Evolutionary conservation across 2,888 invertebrate genomes (phyloP).

Genomic region (Leptinotarsa tumamoca): DNA sequence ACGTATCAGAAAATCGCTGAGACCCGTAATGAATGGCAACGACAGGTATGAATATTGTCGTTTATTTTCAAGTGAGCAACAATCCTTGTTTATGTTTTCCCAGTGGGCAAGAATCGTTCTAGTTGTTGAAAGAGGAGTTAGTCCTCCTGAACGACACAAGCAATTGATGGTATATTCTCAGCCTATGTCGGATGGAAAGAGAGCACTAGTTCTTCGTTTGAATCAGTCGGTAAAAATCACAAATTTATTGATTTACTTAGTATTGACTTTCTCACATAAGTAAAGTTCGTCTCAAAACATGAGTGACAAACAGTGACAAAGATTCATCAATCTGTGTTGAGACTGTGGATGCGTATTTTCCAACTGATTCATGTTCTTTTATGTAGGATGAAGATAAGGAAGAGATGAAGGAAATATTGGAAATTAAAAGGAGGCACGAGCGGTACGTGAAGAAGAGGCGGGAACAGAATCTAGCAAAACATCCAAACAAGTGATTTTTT

Average conservation of each 20-base stretch:
- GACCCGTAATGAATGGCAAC: constrained; percentile 97
- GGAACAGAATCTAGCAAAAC: constrained; percentile 36
- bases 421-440: constrained; percentile 89
- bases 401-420: constrained; percentile 92
- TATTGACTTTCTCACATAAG: no score
- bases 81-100: constrained; percentile 38
- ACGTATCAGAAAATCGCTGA: constrained; percentile 98
- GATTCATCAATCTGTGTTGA: no score
- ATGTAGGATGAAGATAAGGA: constrained; percentile 90
- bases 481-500: not conserved
- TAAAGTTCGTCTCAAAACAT: no score
- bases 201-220: constrained; percentile 87
- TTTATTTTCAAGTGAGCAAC: not conserved
- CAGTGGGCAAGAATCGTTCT: constrained; percentile 98
- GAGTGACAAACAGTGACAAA: no score
- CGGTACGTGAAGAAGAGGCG: constrained; percentile 80
- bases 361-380: constrained; percentile 23
- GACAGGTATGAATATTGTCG: constrained; percentile 72
- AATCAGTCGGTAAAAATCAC: constrained; percentile 81
- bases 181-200: constrained; percentile 89
- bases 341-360: not conserved
- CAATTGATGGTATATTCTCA: constrained; percentile 93
- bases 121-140: constrained; percentile 96
- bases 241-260: no score
- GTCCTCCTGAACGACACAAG: constrained; percentile 85